These are phyloP conservation scores for Drosophila azteca DNA, from an alignment of 1,140 invertebrate species.

Conservation along the genomic window DNA sequence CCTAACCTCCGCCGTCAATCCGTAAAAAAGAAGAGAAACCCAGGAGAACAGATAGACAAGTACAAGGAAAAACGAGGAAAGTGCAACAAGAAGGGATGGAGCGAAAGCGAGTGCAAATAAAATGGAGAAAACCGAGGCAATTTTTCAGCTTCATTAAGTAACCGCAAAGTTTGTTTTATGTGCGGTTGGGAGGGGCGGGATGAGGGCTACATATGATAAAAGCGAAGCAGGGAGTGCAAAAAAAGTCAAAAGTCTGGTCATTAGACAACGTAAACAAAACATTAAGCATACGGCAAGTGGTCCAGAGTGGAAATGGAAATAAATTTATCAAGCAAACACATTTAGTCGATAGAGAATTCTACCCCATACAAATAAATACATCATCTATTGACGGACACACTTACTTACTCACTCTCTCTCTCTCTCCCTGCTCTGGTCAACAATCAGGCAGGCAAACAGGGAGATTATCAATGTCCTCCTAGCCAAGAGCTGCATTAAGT, in stretches of 20 bases:
- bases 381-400: no score
- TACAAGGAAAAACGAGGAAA: slow-evolving; percentile 28
- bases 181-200: slow-evolving; percentile 38
- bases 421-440: neutral
- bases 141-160: slow-evolving; percentile 76
- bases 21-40: slow-evolving; percentile 17
- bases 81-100: slow-evolving; percentile 36
- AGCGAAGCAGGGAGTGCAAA: slow-evolving; percentile 1
- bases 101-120: slow-evolving; percentile 54
- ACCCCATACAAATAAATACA: no score
- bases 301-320: neutral
- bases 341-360: no score
- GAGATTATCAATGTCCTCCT: no score
- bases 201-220: slow-evolving; percentile 12
- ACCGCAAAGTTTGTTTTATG: slow-evolving; percentile 73
- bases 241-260: neutral
- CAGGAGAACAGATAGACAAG: slow-evolving; percentile 42
- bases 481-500: no score
- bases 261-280: slow-evolving; percentile 11
- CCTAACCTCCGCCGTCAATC: slow-evolving; percentile 48
- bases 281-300: slow-evolving; percentile 22
- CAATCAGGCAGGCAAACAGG: no score
- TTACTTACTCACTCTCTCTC: no score
- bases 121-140: slow-evolving; percentile 64
- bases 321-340: no score